These are phyloP conservation scores for Hycleus phaleratus DNA, from an alignment of 1,140 invertebrate genomes.

Conservation along the genomic window DNA sequence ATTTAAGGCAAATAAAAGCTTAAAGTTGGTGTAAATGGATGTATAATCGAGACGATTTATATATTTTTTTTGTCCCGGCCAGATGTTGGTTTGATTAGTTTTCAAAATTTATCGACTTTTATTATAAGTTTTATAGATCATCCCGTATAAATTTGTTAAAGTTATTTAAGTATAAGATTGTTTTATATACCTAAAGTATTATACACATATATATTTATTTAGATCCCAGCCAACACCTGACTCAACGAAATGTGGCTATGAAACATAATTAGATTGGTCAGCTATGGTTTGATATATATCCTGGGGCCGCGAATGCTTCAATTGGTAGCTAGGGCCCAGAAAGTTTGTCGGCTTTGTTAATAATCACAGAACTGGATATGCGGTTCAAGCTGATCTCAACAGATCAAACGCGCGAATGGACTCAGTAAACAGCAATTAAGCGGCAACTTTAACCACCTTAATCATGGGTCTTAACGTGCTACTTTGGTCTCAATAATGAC, in stretches of 20 bases:
- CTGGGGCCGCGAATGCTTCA: conserved; percentile 31
- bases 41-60: too few relatives aligned
- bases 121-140: too few relatives aligned
- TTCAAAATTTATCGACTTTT: too few relatives aligned
- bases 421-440: conserved; percentile 42
- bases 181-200: too few relatives aligned
- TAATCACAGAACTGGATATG: conserved; percentile 38
- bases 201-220: conserved; percentile 7
- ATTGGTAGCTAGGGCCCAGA: conserved; percentile 32
- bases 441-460: conserved; percentile 39
- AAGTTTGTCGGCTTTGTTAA: conserved; percentile 35
- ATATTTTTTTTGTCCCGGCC: too few relatives aligned
- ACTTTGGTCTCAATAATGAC: conserved; percentile 37
- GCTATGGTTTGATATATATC: conserved; percentile 32
- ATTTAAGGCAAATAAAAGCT: too few relatives aligned
- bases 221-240: conserved; percentile 11
- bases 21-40: too few relatives aligned
- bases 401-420: conserved; percentile 42
- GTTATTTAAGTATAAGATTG: too few relatives aligned
- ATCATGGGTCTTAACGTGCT: conserved; percentile 38
- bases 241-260: conserved; percentile 21
- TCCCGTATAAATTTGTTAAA: too few relatives aligned
- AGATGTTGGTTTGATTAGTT: too few relatives aligned
- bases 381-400: conserved; percentile 34
- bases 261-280: conserved; percentile 32